Evolutionary conservation across 1,140 invertebrate species (phyloP).

Genomic region (Copidosoma floridanum): DNA sequence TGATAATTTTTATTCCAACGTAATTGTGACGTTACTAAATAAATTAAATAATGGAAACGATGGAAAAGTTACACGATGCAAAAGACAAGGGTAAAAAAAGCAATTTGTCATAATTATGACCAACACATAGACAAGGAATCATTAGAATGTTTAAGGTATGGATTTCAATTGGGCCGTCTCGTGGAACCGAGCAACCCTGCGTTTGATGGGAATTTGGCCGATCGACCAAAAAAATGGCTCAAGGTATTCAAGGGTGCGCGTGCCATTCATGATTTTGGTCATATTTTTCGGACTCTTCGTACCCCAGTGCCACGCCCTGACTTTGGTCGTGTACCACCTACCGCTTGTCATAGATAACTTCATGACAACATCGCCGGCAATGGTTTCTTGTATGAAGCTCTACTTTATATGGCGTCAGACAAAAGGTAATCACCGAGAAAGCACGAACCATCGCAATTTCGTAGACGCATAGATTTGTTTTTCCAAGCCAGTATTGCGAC

Average conservation of each 20-base stretch:
- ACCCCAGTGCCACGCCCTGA: conserved; percentile 2
- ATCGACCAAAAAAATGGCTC: background rate
- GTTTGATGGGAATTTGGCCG: conserved; percentile 11
- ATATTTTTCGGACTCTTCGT: background rate
- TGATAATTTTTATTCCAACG: no score
- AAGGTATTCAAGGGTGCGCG: background rate
- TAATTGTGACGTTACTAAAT: no score
- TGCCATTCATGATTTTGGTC: background rate
- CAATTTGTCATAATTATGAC: no score
- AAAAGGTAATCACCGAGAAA: background rate
- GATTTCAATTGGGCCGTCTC: conserved; percentile 5
- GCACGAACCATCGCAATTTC: background rate
- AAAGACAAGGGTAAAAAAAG: no score
- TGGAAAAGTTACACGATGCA: no score
- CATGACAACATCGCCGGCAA: background rate
- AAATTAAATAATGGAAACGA: no score
- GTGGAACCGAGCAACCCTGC: background rate
- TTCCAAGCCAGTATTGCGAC: conserved; percentile 2
- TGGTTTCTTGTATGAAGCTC: conserved; percentile 1
- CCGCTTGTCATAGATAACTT: conserved; percentile 8
- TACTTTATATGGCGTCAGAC: background rate
- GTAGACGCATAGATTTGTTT: no score
- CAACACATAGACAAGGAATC: no score
- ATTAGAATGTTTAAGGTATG: no score
- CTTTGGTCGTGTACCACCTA: background rate